These are phyloP conservation scores for Murina feae DNA, from an alignment of 2,113 vertebrate genomes.

Conservation along the genomic window DNA sequence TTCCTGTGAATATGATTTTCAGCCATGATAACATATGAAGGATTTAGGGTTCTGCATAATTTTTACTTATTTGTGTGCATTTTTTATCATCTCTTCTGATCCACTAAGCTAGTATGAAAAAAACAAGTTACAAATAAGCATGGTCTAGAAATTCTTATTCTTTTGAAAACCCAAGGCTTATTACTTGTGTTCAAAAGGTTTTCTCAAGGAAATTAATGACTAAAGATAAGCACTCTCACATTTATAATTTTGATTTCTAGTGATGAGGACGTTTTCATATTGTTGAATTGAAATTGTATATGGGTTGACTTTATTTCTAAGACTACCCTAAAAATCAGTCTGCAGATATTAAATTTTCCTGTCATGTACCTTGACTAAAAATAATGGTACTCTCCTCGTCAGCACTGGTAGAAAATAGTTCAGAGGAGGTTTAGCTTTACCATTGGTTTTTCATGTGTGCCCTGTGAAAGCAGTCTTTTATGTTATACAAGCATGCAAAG, in stretches of 20 bases:
- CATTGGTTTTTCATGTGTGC: neutral
- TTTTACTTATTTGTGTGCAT: neutral
- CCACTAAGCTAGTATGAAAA: neutral
- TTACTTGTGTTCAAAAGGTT: neutral
- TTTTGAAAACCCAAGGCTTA: slow-evolving; percentile 7
- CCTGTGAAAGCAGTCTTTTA: neutral
- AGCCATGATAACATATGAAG: neutral
- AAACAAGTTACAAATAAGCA: slow-evolving; percentile 21
- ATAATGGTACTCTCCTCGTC: neutral
- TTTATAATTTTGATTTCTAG: neutral
- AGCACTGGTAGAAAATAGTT: slow-evolving; percentile 7
- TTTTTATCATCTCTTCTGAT: slow-evolving; percentile 1
- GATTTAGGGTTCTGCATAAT: neutral
- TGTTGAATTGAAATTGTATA: slow-evolving; percentile 12
- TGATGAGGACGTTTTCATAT: neutral
- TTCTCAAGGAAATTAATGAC: slow-evolving; percentile 15
- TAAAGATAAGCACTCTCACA: neutral
- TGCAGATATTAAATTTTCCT: slow-evolving; percentile 31
- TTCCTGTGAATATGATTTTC: neutral
- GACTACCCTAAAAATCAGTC: neutral
- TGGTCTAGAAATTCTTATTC: neutral
- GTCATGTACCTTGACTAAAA: neutral
- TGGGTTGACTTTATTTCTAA: slow-evolving; percentile 10
- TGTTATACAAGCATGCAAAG: neutral
- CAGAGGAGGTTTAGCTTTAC: neutral